A percentile compares a stretch with the other conserved stretches of the same genome.
These are phyloP conservation scores for Nymphalis urticae DNA, from an alignment of 2,888 invertebrate species.

Conservation along the genomic window DNA sequence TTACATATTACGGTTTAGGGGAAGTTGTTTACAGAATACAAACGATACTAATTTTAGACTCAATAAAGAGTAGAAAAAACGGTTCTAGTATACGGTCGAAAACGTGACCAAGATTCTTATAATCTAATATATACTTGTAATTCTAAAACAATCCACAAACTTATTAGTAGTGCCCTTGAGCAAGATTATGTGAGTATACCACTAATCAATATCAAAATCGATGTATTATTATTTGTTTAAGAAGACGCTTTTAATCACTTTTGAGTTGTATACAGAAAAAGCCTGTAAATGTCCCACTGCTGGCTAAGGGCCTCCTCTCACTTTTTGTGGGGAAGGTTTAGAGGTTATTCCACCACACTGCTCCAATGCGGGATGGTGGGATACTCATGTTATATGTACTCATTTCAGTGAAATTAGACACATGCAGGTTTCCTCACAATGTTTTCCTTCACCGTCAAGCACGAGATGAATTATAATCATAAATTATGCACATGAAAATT, in stretches of 20 bases:
- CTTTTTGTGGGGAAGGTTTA: too few species aligned
- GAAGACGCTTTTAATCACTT: too few species aligned
- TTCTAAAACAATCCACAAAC: neutral
- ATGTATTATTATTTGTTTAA: too few species aligned
- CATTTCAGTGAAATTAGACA: too few species aligned
- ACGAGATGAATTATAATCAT: too few species aligned
- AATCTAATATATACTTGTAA: neutral
- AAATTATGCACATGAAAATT: too few species aligned
- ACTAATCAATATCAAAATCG: too few species aligned
- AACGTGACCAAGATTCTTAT: neutral
- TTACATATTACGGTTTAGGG: neutral
- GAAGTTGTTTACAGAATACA: constrained; percentile 1
- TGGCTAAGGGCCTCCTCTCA: neutral
- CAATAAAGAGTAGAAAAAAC: constrained; percentile 1
- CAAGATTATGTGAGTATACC: neutral
- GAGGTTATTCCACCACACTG: too few species aligned
- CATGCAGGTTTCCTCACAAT: too few species aligned
- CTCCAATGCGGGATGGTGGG: too few species aligned
- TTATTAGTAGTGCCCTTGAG: neutral
- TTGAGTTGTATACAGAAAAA: neutral
- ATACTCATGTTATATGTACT: too few species aligned
- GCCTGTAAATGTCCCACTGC: neutral
- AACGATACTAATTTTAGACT: neutral
- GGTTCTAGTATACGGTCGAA: neutral
- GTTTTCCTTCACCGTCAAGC: too few species aligned